phyloP scores from a whole-genome alignment of 2,888 invertebrate species.

The Matsumyia berberina region DNA sequence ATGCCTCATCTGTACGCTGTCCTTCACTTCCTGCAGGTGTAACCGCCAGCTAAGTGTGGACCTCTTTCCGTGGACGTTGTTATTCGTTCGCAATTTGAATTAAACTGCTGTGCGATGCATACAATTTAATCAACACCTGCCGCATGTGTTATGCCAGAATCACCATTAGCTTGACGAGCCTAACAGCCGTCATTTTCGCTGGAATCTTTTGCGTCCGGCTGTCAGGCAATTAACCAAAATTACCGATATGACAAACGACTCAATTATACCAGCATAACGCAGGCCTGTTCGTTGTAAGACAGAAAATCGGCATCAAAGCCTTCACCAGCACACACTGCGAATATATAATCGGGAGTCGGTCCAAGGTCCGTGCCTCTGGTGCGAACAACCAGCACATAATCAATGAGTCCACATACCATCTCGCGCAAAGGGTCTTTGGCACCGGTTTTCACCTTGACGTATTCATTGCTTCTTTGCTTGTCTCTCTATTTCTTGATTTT shows the following conservation, averaged over 20 bases:
- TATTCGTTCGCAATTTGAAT: no score
- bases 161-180: no score
- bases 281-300: background rate
- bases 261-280: constrained; percentile 55
- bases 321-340: constrained; percentile 36
- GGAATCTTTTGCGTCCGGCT: constrained; percentile 36
- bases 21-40: no score
- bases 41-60: no score
- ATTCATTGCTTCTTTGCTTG: constrained; percentile 17
- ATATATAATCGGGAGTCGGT: constrained; percentile 37
- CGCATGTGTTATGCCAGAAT: no score
- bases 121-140: no score
- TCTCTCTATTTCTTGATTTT: constrained; percentile 46
- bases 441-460: constrained; percentile 64
- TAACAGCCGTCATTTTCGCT: constrained; percentile 18
- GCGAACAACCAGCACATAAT: constrained; percentile 31
- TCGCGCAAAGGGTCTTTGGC: constrained; percentile 56
- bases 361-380: constrained; percentile 21
- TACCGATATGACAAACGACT: constrained; percentile 60
- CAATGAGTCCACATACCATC: constrained; percentile 38
- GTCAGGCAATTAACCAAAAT: constrained; percentile 58
- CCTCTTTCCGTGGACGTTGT: no score
- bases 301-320: constrained; percentile 26
- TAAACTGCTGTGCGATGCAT: no score
- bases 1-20: no score